Base-by-base conservation (phyloP, 92 coral and sea anemone genomes). In the Zoanthus sociatus region DNA sequence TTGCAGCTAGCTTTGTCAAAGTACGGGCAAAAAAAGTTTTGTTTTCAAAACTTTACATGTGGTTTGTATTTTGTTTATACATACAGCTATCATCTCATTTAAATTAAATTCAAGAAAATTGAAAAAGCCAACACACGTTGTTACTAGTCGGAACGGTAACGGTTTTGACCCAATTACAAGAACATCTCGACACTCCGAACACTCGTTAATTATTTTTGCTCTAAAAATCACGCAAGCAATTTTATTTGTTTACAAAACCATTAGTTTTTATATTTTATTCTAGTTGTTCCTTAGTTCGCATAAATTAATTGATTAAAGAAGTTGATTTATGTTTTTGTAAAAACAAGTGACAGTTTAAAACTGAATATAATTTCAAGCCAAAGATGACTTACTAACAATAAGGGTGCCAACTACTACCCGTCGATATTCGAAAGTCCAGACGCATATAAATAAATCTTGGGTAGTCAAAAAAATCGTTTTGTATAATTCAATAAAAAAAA, bases 401-500 rank as follows among this genome's bases (percentile, higher is more conserved):
- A 10, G 58, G 42, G 61, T 4, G 63, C 66, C 60, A 21, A 11
- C 21, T n/a, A 11, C 21, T n/a, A 74, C 85, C 85, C 75, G 46
- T 47, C 84, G 84, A 44, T 68, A 63, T 33, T 69, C 47, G 18
- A 21, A 20, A 63, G 14, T 2, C 76, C 85, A 66, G 85, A 67
- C 85, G 73, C 45, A 64, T 66, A 67, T 20, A 44, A 81, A 81
- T 18, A 21, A 64, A 56, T 10, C 45, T 64, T 16, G 51, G 32
- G 53, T 81, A 81, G 85, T 81, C 85, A 81, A 63, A 81, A 81
- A 63, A 66, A 78, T 81, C 58, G 47, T 26, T 66, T 81, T 67
- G 21, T 64, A 20, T 21, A 31, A 17, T 66, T 17, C 69, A n/a
- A 78, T 58, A 17, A 17, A 37, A 15, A 68, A 58, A 51, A 70